Evolutionary conservation across 2,797 vertebrate genomes (phyloP).

Genomic region (Ctenopoma multispine): DNA sequence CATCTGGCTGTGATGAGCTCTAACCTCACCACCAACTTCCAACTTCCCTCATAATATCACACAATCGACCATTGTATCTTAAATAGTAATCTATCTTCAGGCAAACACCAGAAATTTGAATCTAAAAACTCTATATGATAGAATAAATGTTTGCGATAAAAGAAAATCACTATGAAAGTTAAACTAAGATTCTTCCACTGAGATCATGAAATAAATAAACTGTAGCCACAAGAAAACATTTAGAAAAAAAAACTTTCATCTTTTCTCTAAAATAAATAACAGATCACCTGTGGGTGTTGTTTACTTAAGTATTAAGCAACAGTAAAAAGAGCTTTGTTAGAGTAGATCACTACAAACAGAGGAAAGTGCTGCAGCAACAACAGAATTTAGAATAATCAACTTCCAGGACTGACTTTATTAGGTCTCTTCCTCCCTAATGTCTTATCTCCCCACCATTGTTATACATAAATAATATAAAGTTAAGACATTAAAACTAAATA

Average conservation of each 20-base stretch:
- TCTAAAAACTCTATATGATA: too few species aligned
- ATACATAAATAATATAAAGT: too few species aligned
- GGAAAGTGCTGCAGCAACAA: background rate
- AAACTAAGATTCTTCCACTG: too few species aligned
- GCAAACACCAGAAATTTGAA: background rate
- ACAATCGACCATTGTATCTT: constrained; percentile 16
- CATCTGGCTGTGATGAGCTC: constrained; percentile 75
- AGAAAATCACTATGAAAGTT: too few species aligned
- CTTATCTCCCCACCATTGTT: too few species aligned
- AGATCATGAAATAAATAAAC: too few species aligned
- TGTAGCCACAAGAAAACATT: too few species aligned
- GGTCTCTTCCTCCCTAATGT: too few species aligned
- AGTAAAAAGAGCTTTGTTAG: background rate
- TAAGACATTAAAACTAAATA: too few species aligned
- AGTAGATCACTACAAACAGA: constrained; percentile 18
- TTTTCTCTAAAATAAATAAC: background rate
- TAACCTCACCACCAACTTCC: constrained; percentile 32
- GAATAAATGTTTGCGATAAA: too few species aligned
- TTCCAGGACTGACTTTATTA: background rate
- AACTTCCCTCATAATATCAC: constrained; percentile 32
- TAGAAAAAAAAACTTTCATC: too few species aligned
- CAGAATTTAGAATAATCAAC: background rate
- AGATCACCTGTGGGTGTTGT: constrained; percentile 1
- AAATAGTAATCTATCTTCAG: constrained; percentile 10
- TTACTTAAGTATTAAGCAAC: background rate